Evolutionary conservation across 2,113 vertebrate species (phyloP), one percentile per base, ranked within the genome.

Genomic region (Neogobius melanostomus): DNA sequence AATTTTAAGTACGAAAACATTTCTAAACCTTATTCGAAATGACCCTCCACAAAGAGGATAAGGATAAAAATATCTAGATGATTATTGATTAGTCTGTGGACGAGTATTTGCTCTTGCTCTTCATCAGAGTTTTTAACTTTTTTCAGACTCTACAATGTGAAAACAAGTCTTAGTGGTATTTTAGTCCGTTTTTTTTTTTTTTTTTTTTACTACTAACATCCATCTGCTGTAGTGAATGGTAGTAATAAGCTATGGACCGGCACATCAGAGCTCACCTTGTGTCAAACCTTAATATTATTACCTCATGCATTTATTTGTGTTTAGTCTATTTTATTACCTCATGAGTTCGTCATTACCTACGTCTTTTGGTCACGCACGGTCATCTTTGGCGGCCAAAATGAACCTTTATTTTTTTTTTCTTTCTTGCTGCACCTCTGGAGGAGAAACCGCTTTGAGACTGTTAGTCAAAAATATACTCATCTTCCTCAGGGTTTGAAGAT

Each of bases 401-500:
- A 81, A 83, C 75, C 2, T 1, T 83, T 69, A 63, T 53, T 54
- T 1, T 82, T 74, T 63, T 50, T 62, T 85, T 79, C 85, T 87
- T 88, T 82, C 63, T 49, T 77, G 87, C 85, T 86, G 83, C 87
- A 87, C 84, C 87, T 89, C 72, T 77, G 53, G 88, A 89, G 86
- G 89, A 56, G 28, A 59, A 90, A 76, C 77, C 79, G 11, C 76
- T 87, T 83, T 82, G 73, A 89, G 89, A 90, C 89, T 90, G 90
- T 90, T 91, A 86, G 74, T 85, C 75, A 56, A 82, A 53, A 79
- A 85, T 85, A 85, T 81, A 82, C 85, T 88, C 81, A 89, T 90
- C 86, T 90, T 91, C 89, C 88, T 91, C 89, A 90, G 89, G 89
- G 90, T 83, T 86, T 50, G 66, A 87, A 73, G 81, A 67, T 74